Evolutionary conservation across 1,140 invertebrate species (phyloP).

Genomic region (Bradysia coprophila): DNA sequence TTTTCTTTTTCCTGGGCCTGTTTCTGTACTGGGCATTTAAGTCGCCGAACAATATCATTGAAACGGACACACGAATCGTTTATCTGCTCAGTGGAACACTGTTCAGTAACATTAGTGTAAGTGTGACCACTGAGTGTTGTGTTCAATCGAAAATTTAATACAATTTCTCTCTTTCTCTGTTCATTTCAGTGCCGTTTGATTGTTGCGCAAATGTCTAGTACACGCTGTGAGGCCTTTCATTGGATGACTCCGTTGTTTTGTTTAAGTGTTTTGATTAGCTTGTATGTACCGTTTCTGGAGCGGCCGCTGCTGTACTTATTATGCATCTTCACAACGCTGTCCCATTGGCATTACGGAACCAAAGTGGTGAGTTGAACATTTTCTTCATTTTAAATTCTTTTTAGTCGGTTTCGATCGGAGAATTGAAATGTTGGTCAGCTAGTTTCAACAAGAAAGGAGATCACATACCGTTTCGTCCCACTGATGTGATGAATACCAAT

Average conservation of each 20-base stretch:
- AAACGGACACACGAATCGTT: conserved; percentile 63
- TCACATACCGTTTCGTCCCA: neutral
- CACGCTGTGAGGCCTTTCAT: conserved; percentile 67
- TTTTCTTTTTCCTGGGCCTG: conserved; percentile 49
- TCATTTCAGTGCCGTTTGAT: conserved; percentile 73
- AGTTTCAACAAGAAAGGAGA: neutral
- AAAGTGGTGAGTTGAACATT: conserved; percentile 37
- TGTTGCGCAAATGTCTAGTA: conserved; percentile 91
- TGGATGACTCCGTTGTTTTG: conserved; percentile 58
- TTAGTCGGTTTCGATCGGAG: neutral
- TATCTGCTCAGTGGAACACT: conserved; percentile 76
- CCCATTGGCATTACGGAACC: conserved; percentile 84
- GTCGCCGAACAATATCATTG: conserved; percentile 58
- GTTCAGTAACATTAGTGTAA: conserved; percentile 91
- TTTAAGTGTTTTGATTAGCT: conserved; percentile 28
- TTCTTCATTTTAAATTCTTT: conserved; percentile 15
- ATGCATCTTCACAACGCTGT: conserved; percentile 43
- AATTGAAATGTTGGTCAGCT: neutral
- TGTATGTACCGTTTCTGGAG: conserved; percentile 43
- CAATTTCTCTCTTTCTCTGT: conserved; percentile 4
- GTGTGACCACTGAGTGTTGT: conserved; percentile 13
- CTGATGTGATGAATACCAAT: neutral
- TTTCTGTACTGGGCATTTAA: conserved; percentile 58
- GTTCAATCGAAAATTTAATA: neutral
- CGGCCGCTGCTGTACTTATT: conserved; percentile 50